Base-by-base conservation (phyloP, 2,888 invertebrate genomes). In the Fabriciana adippe region DNA sequence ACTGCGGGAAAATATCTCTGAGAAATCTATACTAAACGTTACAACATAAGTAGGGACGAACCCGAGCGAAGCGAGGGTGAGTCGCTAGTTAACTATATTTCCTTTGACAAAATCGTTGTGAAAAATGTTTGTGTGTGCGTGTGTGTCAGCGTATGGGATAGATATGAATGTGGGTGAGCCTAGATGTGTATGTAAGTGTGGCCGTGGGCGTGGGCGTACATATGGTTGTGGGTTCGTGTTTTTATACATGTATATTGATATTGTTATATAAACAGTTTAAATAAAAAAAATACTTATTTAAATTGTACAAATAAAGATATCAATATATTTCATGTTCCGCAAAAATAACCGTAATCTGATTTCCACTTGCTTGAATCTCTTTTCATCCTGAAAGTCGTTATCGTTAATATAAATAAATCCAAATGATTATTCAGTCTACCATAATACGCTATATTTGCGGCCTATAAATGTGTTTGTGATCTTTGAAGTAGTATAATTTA, bases 351-450 rank as follows among this genome's bases (percentile, higher is more conserved):
- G n/a, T 35, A 51, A 61, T 51, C 48, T 55, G 48, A 60, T 66
- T 66, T 66, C 50, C 66, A 66, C 66, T 66, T 55, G 54, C 57
- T 60, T 66, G 60, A 66, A 60, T 66, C 55, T 48, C 53, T 60
- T 53, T 60, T 54, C 50, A 61, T 55, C 59, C 61, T 60, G 54
- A 60, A 66, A 66, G 55, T 54, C 35, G 59, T 55, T 60, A 50
- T 54, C 21, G 54, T 47, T 35, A 60, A 35, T 66, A 66, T 66
- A 66, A 60, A 66, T 66, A 60, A 60, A 66, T 55, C 26, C 35
- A 66, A 60, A 66, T 66, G 59, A 66, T 55, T 66, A 54, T 55
- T 66, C 60, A 48, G 60, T n/a, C 48, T 35, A 60, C 55, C 60
- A 18, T 55, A 54, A 35, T 45, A 47, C 53, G 48, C 53, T 54